Evolutionary conservation across 2,888 invertebrate species (phyloP).

Genomic region (Arge pagana): DNA sequence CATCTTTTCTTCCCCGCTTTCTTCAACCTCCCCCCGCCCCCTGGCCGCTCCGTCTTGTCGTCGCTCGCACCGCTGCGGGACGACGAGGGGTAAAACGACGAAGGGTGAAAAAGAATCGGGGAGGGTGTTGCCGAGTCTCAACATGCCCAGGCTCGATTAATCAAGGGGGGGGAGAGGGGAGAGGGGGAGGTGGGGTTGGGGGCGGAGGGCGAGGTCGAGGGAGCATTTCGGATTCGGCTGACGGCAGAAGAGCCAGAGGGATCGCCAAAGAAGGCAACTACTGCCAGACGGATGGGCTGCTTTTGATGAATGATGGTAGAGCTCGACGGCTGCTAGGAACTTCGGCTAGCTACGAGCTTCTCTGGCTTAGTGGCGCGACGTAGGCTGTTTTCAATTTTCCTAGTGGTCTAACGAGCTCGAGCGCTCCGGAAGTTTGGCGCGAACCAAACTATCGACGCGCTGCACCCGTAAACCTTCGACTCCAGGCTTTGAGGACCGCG

Average conservation of each 20-base stretch:
- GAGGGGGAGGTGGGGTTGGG: conserved; percentile 29
- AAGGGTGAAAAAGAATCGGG: conserved; percentile 46
- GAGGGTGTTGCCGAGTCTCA: conserved; percentile 53
- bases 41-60: conserved; percentile 4
- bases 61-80: conserved; percentile 12
- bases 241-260: conserved; percentile 24
- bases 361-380: too few relatives aligned
- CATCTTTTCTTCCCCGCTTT: too few relatives aligned
- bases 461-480: background rate
- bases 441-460: conserved; percentile 1
- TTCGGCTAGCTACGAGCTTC: too few relatives aligned
- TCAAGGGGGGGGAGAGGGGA: conserved; percentile 50
- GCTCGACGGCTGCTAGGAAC: conserved; percentile 15
- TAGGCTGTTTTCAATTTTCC: background rate
- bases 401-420: background rate
- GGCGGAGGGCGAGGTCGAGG: conserved; percentile 38
- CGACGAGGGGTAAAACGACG: conserved; percentile 6
- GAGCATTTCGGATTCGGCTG: conserved; percentile 37
- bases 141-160: conserved; percentile 55
- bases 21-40: conserved; percentile 12
- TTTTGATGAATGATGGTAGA: conserved; percentile 43
- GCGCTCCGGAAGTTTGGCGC: background rate
- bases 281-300: conserved; percentile 39
- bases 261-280: conserved; percentile 20
- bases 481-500: background rate